phyloP scores from a whole-genome alignment of 2,888 invertebrate genomes.

The Cartodere bifasciata region DNA sequence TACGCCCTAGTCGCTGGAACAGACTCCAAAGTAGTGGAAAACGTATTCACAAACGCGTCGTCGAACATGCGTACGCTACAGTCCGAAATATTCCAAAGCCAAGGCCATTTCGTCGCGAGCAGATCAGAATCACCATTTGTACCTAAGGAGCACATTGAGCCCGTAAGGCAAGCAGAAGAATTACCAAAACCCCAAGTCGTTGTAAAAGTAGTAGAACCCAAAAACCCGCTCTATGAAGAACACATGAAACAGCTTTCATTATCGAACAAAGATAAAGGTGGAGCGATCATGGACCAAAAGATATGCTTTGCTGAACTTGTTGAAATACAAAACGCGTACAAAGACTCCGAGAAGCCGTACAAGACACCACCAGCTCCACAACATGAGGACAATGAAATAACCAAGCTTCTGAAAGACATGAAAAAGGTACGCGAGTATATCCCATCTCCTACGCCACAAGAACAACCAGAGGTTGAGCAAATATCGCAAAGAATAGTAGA shows the following conservation, averaged over 20 bases:
- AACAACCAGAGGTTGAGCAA: background rate
- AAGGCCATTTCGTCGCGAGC: constrained; percentile 32
- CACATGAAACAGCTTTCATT: constrained; percentile 22
- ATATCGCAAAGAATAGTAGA: no score
- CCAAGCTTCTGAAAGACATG: constrained; percentile 15
- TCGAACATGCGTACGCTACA: constrained; percentile 24
- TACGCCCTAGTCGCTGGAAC: constrained; percentile 24
- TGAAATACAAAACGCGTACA: constrained; percentile 26
- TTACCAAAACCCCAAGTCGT: constrained; percentile 6
- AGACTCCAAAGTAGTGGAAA: constrained; percentile 22
- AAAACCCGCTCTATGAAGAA: constrained; percentile 21
- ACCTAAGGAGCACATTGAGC: constrained; percentile 27
- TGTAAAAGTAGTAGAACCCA: constrained; percentile 16
- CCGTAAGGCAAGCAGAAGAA: constrained; percentile 16
- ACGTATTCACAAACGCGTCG: constrained; percentile 18
- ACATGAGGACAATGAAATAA: constrained; percentile 17
- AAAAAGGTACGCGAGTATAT: constrained; percentile 17
- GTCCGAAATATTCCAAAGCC: constrained; percentile 31
- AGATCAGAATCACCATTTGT: constrained; percentile 28
- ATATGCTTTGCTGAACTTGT: constrained; percentile 27
- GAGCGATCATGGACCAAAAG: constrained; percentile 25
- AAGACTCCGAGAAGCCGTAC: constrained; percentile 14
- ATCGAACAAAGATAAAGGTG: constrained; percentile 22
- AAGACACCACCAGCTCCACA: constrained; percentile 13
- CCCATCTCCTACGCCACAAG: background rate